Evolutionary conservation across 2,797 vertebrate species (phyloP).

Genomic region (Malacoraja senta): DNA sequence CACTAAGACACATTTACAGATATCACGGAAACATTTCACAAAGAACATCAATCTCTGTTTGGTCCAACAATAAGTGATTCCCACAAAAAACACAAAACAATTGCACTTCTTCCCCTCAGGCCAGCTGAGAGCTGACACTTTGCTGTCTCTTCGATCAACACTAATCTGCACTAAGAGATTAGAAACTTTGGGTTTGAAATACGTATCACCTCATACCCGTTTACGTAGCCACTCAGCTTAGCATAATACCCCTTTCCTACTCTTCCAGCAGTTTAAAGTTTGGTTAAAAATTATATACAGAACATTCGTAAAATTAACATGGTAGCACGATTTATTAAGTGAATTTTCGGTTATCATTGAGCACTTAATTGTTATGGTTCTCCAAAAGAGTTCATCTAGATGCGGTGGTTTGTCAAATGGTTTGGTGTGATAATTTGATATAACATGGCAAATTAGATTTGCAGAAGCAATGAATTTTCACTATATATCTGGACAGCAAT

Average conservation of each 20-base stretch:
- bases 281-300: not conserved
- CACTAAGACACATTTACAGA: constrained; percentile 35
- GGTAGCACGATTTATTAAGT: not conserved
- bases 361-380: not conserved
- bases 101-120: constrained; percentile 33
- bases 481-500: not conserved
- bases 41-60: not conserved
- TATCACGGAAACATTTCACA: constrained; percentile 21
- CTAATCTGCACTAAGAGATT: not conserved
- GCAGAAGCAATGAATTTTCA: not conserved
- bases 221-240: constrained; percentile 1
- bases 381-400: not conserved
- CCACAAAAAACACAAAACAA: constrained; percentile 8
- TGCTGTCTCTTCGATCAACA: constrained; percentile 10
- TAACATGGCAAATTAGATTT: not conserved
- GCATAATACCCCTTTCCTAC: not conserved
- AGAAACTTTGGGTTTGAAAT: constrained; percentile 20
- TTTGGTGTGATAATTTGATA: not conserved
- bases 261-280: not conserved
- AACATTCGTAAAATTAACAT: constrained; percentile 1
- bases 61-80: constrained; percentile 23
- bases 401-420: not conserved
- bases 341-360: not conserved
- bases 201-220: constrained; percentile 22
- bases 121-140: constrained; percentile 27